These are phyloP conservation scores for Diorhabda sublineata DNA, from an alignment of 1,140 invertebrate genomes.

Conservation along the genomic window DNA sequence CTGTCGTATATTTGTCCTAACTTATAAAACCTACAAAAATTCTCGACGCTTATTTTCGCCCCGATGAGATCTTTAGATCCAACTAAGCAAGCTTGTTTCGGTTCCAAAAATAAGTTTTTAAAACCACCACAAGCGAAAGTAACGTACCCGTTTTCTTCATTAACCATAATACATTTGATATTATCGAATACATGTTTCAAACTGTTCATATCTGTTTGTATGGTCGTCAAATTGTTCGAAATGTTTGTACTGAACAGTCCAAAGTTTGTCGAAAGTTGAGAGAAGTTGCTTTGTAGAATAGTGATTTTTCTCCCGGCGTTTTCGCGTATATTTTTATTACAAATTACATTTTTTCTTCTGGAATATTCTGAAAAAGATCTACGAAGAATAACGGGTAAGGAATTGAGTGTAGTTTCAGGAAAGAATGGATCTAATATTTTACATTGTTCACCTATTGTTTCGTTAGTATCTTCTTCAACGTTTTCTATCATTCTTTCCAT, in stretches of 20 bases:
- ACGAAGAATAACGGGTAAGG: not conserved
- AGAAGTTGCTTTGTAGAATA: not conserved
- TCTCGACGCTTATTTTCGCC: slow-evolving; percentile 1
- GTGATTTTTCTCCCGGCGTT: not conserved
- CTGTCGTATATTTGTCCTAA: not conserved
- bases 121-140: not conserved
- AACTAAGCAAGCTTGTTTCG: not conserved
- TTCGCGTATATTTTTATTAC: not conserved
- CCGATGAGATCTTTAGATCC: not conserved
- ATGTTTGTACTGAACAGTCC: not conserved
- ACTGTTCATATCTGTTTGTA: not conserved
- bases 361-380: not conserved
- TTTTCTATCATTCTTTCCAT: not conserved
- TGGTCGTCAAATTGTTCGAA: not conserved
- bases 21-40: slow-evolving; percentile 11
- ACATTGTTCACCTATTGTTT: not conserved
- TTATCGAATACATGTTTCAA: not conserved
- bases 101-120: not conserved
- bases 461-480: not conserved
- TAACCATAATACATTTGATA: not conserved
- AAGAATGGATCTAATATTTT: not conserved
- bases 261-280: not conserved
- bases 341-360: not conserved
- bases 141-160: not conserved
- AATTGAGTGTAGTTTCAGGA: not conserved